phyloP scores from a whole-genome alignment of 2,888 invertebrate species.

The Teleiodes luculella region DNA sequence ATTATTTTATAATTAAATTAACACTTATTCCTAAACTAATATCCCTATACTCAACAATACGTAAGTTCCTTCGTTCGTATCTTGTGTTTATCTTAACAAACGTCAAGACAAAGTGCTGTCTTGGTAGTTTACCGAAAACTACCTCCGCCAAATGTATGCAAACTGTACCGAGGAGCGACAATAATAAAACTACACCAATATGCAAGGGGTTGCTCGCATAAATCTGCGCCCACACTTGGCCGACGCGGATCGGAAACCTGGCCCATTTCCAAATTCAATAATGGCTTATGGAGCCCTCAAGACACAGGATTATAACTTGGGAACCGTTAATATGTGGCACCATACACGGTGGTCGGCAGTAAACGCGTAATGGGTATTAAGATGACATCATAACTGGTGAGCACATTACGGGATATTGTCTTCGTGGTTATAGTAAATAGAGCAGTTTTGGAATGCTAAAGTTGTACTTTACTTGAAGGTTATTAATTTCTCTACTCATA shows the following conservation, averaged over 20 bases:
- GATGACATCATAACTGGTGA: conserved; percentile 4
- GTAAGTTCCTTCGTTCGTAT: background rate
- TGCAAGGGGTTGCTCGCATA: conserved; percentile 41
- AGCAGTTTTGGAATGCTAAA: background rate
- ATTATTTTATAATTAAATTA: background rate
- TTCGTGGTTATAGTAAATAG: background rate
- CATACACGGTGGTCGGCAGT: background rate
- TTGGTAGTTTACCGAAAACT: conserved; percentile 2
- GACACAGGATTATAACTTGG: conserved; percentile 46
- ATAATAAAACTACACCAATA: conserved; percentile 14
- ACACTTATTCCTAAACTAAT: no score
- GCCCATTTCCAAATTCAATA: conserved; percentile 63
- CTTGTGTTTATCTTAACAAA: background rate
- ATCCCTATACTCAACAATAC: background rate
- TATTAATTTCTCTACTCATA: no score
- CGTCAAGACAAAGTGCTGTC: conserved; percentile 7
- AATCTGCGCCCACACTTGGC: conserved; percentile 62
- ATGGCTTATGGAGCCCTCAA: conserved; percentile 48
- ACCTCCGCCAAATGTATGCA: conserved; percentile 5
- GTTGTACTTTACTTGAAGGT: no score
- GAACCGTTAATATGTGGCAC: conserved; percentile 8
- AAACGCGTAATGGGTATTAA: conserved; percentile 3
- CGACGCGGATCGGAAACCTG: conserved; percentile 53
- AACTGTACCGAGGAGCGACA: conserved; percentile 6
- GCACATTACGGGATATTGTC: background rate